Evolutionary conservation across 1,140 invertebrate genomes (phyloP).

Genomic region (Drosophila teissieri): DNA sequence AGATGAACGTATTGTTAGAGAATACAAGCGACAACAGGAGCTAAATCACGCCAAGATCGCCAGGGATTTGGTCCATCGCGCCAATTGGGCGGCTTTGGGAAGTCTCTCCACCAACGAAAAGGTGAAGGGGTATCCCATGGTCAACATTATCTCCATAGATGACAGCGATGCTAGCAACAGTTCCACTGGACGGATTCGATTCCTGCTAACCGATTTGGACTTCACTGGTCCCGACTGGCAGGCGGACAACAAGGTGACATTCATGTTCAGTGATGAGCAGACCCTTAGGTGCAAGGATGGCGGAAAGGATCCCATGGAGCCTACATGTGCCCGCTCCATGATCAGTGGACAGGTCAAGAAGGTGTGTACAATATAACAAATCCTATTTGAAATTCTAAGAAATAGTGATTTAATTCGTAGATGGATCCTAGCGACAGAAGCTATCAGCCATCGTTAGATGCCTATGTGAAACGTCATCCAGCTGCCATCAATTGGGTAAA

Average conservation of each 20-base stretch:
- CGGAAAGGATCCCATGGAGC: constrained; percentile 91
- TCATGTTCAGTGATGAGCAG: constrained; percentile 89
- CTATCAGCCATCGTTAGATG: constrained; percentile 87
- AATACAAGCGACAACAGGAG: constrained; percentile 32
- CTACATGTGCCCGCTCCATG: constrained; percentile 90
- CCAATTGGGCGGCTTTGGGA: constrained; percentile 90
- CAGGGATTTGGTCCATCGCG: constrained; percentile 84
- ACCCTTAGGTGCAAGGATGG: constrained; percentile 88
- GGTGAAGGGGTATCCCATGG: constrained; percentile 89
- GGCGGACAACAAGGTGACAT: constrained; percentile 87
- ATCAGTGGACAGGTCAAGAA: constrained; percentile 89
- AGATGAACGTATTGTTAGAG: constrained; percentile 58
- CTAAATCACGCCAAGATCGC: constrained; percentile 84
- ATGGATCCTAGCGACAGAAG: constrained; percentile 86
- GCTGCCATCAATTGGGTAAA: constrained; percentile 87
- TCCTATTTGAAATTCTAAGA: not conserved
- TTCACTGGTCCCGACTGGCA: constrained; percentile 89
- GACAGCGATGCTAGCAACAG: constrained; percentile 88
- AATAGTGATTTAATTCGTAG: constrained; percentile 77
- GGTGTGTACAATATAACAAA: constrained; percentile 83
- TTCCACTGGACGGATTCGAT: constrained; percentile 91
- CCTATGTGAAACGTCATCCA: constrained; percentile 90
- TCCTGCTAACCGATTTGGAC: constrained; percentile 91
- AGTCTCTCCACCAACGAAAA: constrained; percentile 88
- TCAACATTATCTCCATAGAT: constrained; percentile 89